phyloP scores from a whole-genome alignment of 2,888 invertebrate genomes.

The Lasioglossum calceatum region DNA sequence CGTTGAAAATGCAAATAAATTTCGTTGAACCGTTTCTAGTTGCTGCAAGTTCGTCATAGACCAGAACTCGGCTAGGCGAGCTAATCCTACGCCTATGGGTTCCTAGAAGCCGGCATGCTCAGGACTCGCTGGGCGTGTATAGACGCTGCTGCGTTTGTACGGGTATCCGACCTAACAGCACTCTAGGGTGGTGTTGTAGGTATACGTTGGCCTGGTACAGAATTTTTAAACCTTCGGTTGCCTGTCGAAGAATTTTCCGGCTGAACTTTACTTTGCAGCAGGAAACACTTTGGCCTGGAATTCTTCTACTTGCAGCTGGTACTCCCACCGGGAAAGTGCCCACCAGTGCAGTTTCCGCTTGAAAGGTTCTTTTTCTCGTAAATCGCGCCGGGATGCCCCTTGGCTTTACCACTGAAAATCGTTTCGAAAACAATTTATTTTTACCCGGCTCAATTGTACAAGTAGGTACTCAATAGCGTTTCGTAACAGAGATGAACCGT shows the following conservation, averaged over 20 bases:
- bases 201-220: conserved; percentile 56
- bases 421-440: neutral
- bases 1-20: neutral
- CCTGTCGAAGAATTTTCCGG: conserved; percentile 56
- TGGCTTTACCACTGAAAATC: neutral
- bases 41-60: conserved; percentile 4
- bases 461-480: neutral
- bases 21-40: neutral
- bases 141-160: conserved; percentile 32
- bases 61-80: conserved; percentile 24
- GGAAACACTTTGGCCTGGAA: conserved; percentile 46
- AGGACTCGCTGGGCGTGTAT: conserved; percentile 68
- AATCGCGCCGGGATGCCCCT: conserved; percentile 1
- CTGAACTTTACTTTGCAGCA: conserved; percentile 42
- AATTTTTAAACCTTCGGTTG: conserved; percentile 61
- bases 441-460: neutral
- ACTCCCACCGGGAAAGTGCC: conserved; percentile 5
- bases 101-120: conserved; percentile 77
- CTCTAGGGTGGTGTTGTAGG: conserved; percentile 71
- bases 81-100: conserved; percentile 77
- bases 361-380: neutral
- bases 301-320: conserved; percentile 22
- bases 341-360: neutral
- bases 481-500: neutral
- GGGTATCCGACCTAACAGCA: conserved; percentile 68